A percentile compares a stretch with the other conserved stretches of the same genome.
phyloP scores from a whole-genome alignment of 2,888 invertebrate species.

The Eristalinus aeneus region DNA sequence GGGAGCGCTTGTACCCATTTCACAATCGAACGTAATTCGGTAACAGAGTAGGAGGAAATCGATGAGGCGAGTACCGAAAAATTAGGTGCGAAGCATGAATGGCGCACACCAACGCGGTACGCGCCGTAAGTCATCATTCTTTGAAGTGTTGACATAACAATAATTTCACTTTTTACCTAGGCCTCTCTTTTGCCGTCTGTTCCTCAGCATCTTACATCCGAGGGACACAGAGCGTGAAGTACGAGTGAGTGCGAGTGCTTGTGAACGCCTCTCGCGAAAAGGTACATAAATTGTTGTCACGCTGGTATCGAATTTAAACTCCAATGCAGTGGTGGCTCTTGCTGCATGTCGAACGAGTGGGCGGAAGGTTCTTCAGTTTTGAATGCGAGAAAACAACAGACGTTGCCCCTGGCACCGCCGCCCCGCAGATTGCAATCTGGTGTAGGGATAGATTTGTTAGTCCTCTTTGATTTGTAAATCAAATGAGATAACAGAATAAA shows the following conservation, averaged over 20 bases:
- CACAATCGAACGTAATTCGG: slow-evolving; percentile 40
- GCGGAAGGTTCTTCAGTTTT: slow-evolving; percentile 35
- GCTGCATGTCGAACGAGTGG: slow-evolving; percentile 29
- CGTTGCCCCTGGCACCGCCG: slow-evolving; percentile 5
- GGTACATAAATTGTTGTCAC: slow-evolving; percentile 53
- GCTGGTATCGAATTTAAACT: slow-evolving; percentile 39
- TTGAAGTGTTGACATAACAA: slow-evolving; percentile 62
- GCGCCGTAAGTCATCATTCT: slow-evolving; percentile 54
- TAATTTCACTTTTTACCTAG: slow-evolving; percentile 54
- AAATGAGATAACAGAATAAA: slow-evolving; percentile 37
- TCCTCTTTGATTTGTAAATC: neutral
- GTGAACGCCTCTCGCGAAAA: slow-evolving; percentile 39
- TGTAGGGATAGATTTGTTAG: slow-evolving; percentile 9
- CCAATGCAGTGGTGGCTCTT: neutral
- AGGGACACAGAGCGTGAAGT: neutral
- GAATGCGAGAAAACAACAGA: neutral
- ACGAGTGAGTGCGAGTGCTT: slow-evolving; percentile 10
- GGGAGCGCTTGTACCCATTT: slow-evolving; percentile 37
- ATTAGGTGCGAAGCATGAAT: neutral
- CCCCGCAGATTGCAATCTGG: slow-evolving; percentile 3
- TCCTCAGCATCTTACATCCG: neutral
- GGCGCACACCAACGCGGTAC: slow-evolving; percentile 1
- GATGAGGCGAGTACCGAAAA: slow-evolving; percentile 8
- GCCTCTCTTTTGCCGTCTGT: slow-evolving; percentile 3
- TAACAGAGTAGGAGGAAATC: slow-evolving; percentile 31